Evolutionary conservation across 1,140 invertebrate species (phyloP), one percentile per base, ranked within the genome.

Genomic region (Acromyrmex echinatior): DNA sequence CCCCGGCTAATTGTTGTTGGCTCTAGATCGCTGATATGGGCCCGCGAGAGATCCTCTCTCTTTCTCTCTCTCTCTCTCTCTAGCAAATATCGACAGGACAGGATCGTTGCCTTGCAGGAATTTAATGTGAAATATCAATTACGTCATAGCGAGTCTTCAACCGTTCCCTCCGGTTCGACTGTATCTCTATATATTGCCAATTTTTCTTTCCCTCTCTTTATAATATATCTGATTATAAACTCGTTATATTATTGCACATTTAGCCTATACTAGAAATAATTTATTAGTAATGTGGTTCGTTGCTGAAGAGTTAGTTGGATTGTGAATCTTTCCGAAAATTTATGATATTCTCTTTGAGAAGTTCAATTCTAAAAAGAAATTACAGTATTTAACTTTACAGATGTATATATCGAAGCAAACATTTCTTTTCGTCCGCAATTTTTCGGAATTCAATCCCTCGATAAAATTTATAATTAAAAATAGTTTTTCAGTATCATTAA

Each of bases 1-100:
- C 93, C 92, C 91, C 87, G 91, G 94, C 95, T 95, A 95, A 95
- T 95, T 95, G 93, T 95, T 95, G 95, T 95, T 95, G 94, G 93
- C 93, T 95, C 94, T 95, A 95, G 95, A 95, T 95, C 91, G 60
- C 4, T 70, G 95, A 95, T 95, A 95, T 16, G 82, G 88, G 65
- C 80, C 81, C 85, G 51, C 71, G 60, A 87, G 86, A 90, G 65
- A 81, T 70, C 35, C 28, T 12, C 10, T 7, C 68, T 49, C 58
- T 18, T 10, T 14, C 12, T 7, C 18, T 31, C 18, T n/a, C 10
- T 7, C 18, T n/a, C 12, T 14, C 18, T 56, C 25, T 28, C 62
- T 60, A 28, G 60, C 28, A 45, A 25, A 28, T 31, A 49, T 35
- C 74, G 68, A 45, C 73, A 25, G 21, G 87, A 87, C 56, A 66